These are phyloP conservation scores for Ptilodon capucinus DNA, from an alignment of 2,888 invertebrate species.

Conservation along the genomic window DNA sequence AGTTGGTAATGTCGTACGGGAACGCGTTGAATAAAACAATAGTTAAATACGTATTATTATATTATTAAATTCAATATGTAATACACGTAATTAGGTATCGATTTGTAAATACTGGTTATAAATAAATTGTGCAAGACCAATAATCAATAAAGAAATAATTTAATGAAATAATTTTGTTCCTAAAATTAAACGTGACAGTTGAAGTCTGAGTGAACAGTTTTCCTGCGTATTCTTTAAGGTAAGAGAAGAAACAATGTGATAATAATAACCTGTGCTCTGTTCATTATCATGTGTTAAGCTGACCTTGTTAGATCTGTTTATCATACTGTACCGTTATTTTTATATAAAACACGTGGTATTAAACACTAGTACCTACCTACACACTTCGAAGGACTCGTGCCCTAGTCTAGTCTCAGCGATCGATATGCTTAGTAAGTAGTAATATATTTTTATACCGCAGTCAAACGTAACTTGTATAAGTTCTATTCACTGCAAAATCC, in stretches of 20 bases:
- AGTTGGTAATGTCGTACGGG: constrained; percentile 25
- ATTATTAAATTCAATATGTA: constrained; percentile 1
- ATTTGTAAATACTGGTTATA: constrained; percentile 10
- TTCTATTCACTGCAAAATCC: too few species aligned
- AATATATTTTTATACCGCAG: constrained; percentile 5
- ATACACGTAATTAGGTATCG: constrained; percentile 21
- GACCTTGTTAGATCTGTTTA: constrained; percentile 38
- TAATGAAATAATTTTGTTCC: not conserved
- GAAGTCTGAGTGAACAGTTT: constrained; percentile 15
- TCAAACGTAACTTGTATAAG: not conserved
- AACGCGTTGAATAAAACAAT: constrained; percentile 45
- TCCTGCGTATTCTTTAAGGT: not conserved
- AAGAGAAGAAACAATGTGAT: constrained; percentile 7
- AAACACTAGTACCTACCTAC: constrained; percentile 17
- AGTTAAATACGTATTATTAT: constrained; percentile 26
- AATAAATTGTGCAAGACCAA: not conserved
- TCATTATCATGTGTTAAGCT: constrained; percentile 20
- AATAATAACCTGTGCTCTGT: constrained; percentile 22
- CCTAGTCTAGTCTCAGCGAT: constrained; percentile 19
- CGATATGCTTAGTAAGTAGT: constrained; percentile 20
- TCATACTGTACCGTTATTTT: constrained; percentile 29
- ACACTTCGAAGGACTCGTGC: constrained; percentile 14
- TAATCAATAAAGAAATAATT: constrained; percentile 5
- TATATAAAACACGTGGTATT: constrained; percentile 30
- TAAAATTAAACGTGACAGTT: not conserved